These are phyloP conservation scores for Hippoglossus stenolepis DNA, from an alignment of 2,113 vertebrate genomes.

Conservation along the genomic window DNA sequence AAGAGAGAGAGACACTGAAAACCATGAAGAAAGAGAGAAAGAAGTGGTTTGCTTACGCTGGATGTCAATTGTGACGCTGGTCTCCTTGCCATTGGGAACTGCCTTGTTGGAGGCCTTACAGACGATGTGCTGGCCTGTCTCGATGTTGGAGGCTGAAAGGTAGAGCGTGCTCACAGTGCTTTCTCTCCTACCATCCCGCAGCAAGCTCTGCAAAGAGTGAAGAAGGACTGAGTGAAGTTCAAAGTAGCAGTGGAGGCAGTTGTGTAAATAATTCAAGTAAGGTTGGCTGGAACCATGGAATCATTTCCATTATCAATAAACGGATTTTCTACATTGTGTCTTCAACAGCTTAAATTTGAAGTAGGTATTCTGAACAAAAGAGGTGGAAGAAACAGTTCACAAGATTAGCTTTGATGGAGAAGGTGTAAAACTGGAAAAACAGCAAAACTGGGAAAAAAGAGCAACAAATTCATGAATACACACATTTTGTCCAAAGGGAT, in stretches of 20 bases:
- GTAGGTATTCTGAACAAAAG: too few relatives aligned
- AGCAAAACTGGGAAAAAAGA: background rate
- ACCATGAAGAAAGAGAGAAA: background rate
- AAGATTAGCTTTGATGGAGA: slow-evolving; percentile 37
- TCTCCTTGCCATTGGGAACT: slow-evolving; percentile 93
- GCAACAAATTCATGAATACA: slow-evolving; percentile 37
- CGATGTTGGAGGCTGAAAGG: slow-evolving; percentile 91
- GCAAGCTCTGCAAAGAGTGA: slow-evolving; percentile 84
- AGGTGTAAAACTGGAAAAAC: background rate
- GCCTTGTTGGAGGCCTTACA: slow-evolving; percentile 97
- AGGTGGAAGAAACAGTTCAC: slow-evolving; percentile 3
- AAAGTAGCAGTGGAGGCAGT: too few relatives aligned
- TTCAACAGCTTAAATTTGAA: background rate
- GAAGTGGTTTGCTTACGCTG: slow-evolving; percentile 88
- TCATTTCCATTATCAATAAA: background rate
- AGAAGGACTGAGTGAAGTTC: background rate
- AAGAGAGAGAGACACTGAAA: background rate
- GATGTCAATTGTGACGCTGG: slow-evolving; percentile 95
- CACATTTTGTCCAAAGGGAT: slow-evolving; percentile 42
- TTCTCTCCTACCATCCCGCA: slow-evolving; percentile 92
- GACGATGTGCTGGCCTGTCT: slow-evolving; percentile 93
- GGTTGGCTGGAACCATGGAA: background rate
- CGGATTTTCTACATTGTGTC: background rate
- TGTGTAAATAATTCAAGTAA: background rate
- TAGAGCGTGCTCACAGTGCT: slow-evolving; percentile 95